These are phyloP conservation scores for Cantharis rufa DNA, from an alignment of 2,888 invertebrate species.

Conservation along the genomic window DNA sequence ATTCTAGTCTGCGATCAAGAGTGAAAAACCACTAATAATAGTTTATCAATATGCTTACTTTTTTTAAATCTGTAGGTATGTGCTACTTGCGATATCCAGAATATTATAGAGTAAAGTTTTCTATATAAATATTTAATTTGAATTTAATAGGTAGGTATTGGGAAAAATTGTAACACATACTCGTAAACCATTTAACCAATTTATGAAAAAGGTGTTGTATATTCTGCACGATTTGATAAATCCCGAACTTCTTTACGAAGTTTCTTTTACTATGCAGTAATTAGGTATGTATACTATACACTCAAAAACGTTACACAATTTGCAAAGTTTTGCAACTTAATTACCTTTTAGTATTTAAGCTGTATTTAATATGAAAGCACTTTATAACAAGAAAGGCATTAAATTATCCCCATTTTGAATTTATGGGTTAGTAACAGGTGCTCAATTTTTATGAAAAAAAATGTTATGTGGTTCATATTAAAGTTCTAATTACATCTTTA, in stretches of 20 bases:
- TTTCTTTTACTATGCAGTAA: neutral
- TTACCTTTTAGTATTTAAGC: neutral
- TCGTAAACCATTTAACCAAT: neutral
- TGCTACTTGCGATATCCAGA: no score
- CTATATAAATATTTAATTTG: no score
- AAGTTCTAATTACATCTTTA: neutral
- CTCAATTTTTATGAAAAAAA: constrained; percentile 3
- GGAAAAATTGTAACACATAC: neutral
- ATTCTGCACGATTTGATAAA: neutral
- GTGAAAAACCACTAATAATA: no score
- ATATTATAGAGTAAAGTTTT: no score
- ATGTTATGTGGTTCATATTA: neutral
- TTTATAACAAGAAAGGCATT: neutral
- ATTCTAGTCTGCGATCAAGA: no score
- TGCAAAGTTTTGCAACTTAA: neutral
- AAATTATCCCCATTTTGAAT: neutral
- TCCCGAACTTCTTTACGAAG: neutral
- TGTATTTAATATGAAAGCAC: neutral
- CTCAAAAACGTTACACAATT: neutral
- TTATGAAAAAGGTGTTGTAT: neutral
- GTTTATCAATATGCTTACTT: no score
- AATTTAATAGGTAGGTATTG: neutral
- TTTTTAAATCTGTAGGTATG: no score
- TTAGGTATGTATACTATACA: neutral
- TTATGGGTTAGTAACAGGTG: neutral